phyloP scores from a whole-genome alignment of 2,888 invertebrate species.

The Baronia brevicornis region DNA sequence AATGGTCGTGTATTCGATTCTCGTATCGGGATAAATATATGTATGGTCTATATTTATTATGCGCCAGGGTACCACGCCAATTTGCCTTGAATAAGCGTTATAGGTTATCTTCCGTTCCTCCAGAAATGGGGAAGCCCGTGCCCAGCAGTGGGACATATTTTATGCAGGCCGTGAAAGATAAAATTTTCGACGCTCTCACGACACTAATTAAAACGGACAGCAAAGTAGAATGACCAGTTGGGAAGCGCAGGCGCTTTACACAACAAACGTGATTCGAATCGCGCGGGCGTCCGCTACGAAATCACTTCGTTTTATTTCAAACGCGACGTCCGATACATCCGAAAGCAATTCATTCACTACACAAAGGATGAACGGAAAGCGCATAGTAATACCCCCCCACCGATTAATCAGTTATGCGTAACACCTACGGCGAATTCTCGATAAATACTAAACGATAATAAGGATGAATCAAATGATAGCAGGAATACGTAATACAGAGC shows the following conservation, averaged over 20 bases:
- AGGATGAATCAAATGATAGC: conserved; percentile 31
- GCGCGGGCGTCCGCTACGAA: too few species aligned
- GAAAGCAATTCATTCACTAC: conserved; percentile 37
- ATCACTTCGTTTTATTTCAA: not conserved
- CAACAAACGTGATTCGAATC: conserved; percentile 5
- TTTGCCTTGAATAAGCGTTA: too few species aligned
- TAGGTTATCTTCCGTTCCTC: too few species aligned
- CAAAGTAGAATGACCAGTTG: conserved; percentile 10
- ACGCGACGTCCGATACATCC: conserved; percentile 34
- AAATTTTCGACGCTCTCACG: conserved; percentile 38
- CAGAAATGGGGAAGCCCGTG: too few species aligned
- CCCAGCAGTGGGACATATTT: too few species aligned
- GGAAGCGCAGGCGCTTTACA: not conserved
- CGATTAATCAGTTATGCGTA: conserved; percentile 33
- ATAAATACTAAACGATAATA: conserved; percentile 32
- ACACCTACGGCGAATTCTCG: conserved; percentile 37
- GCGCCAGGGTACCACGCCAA: too few species aligned
- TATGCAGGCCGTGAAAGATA: too few species aligned
- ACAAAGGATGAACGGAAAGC: conserved; percentile 33
- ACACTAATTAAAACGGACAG: conserved; percentile 5
- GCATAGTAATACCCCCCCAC: conserved; percentile 32
- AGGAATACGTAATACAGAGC: conserved; percentile 14
- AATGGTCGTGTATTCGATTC: too few species aligned
- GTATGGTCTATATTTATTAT: too few species aligned
- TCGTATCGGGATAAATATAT: too few species aligned